Base-by-base conservation (phyloP, 2,113 vertebrate genomes). In the Ailurus styani region DNA sequence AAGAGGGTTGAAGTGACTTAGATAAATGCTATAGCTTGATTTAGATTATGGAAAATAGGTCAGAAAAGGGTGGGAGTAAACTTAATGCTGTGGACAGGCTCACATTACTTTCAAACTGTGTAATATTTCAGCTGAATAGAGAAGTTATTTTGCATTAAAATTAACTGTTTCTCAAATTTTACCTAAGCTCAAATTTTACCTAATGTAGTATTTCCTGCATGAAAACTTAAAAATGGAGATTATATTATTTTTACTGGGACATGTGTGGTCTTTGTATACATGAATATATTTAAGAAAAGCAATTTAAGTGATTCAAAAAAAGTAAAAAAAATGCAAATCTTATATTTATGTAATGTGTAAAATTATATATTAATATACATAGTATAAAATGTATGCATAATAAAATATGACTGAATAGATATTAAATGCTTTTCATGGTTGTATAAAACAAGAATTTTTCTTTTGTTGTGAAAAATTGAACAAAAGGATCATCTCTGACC, bases 391-490 rank as follows among this genome's bases (percentile, higher is more conserved):
- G 34, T 64, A n/a, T 70, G 85, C 6, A 50, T 79, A 57, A 70
- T 70, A 87, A 90, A 90, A 87, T 93, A 27, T 82, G 15, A 87
- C 47, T 97, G 88, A 81, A 50, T 95, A 95, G 3, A 0, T 97
- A 93, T 95, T 96, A 96, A 98, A 91, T 93, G 37, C 1, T 95
- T 94, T 97, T 45, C 50, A 42, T 96, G 83, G 85, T 62, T 98
- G 27, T 87, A 54, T 98, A 13, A 85, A 97, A 93, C 95, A 75
- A 34, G 34, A 2, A 0, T 60, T 47, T 87, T 98, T 93, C 17
- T 95, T 94, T 91, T 21, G 87, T 68, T 95, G 86, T 87, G 66
- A 45, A 91, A 97, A 98, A 98, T 82, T 87, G 34, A 87, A 31
- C n/a, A 97, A 96, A 98, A 81, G 87, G 47, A 20, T 97, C 72